phyloP scores from a whole-genome alignment of 2,888 invertebrate species.

The Strigamia maritima region DNA sequence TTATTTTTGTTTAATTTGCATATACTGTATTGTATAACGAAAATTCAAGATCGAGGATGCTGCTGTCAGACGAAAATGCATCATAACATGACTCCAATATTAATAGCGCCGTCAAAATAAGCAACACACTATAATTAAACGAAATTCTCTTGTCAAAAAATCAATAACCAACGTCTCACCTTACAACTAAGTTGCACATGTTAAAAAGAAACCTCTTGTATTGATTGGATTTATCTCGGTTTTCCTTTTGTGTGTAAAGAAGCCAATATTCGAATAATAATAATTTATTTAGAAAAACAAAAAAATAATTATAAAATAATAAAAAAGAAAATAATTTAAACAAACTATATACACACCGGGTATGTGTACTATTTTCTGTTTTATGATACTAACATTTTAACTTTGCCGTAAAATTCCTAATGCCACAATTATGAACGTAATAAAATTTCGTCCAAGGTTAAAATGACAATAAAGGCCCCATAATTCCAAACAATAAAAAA shows the following conservation, averaged over 20 bases:
- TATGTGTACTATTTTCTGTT: background rate
- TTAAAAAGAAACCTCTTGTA: background rate
- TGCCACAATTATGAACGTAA: background rate
- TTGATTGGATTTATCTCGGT: conserved; percentile 21
- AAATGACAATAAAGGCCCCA: background rate
- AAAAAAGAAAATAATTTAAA: background rate
- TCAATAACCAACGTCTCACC: conserved; percentile 22
- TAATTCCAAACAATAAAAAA: background rate
- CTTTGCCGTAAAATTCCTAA: background rate
- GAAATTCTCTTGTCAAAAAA: background rate
- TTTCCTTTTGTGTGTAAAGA: background rate
- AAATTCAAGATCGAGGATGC: background rate
- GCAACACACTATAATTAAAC: background rate
- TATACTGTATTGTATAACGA: no score
- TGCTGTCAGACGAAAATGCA: no score
- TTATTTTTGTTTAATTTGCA: no score
- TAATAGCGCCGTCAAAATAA: background rate
- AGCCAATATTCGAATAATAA: conserved; percentile 1
- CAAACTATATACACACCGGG: background rate
- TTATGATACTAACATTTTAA: background rate
- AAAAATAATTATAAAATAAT: background rate
- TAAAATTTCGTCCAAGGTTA: background rate
- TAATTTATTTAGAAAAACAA: no score
- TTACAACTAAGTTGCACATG: background rate
- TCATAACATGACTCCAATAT: background rate